Percentiles rank a stretch among this genome's conserved stretches.
phyloP scores from a whole-genome alignment of 2,113 vertebrate species.

The Micronycteris hirsuta region DNA sequence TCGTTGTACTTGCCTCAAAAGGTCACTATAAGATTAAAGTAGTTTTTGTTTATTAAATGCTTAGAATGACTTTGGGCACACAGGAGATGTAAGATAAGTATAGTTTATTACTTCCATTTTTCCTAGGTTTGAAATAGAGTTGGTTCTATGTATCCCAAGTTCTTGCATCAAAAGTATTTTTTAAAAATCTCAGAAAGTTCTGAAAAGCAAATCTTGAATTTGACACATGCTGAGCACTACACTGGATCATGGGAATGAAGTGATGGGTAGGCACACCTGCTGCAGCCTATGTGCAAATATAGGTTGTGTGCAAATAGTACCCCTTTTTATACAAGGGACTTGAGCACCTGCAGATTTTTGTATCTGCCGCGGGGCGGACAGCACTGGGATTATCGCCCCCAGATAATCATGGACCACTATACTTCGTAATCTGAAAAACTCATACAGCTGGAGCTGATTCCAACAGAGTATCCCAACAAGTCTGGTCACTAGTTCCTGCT shows the following conservation, averaged over 20 bases:
- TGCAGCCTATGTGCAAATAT: too few species aligned
- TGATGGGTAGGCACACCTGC: too few species aligned
- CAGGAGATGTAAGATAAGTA: not conserved
- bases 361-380: not conserved
- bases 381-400: not conserved
- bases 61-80: not conserved
- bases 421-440: not conserved
- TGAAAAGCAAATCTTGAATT: not conserved
- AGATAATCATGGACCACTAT: not conserved
- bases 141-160: not conserved
- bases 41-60: not conserved
- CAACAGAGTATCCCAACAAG: not conserved
- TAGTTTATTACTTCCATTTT: not conserved
- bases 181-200: not conserved
- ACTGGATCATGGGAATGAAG: too few species aligned
- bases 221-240: too few species aligned
- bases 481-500: too few species aligned
- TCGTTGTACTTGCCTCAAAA: not conserved
- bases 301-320: too few species aligned
- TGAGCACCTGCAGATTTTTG: not conserved
- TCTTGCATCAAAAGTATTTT: not conserved
- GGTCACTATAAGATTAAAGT: fast-evolving
- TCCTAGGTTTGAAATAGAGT: not conserved
- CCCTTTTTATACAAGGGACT: too few species aligned
- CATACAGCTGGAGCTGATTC: too few species aligned